Conservation (phyloP, 2,888 invertebrate species). For the Dermolepida albohirtum region DNA sequence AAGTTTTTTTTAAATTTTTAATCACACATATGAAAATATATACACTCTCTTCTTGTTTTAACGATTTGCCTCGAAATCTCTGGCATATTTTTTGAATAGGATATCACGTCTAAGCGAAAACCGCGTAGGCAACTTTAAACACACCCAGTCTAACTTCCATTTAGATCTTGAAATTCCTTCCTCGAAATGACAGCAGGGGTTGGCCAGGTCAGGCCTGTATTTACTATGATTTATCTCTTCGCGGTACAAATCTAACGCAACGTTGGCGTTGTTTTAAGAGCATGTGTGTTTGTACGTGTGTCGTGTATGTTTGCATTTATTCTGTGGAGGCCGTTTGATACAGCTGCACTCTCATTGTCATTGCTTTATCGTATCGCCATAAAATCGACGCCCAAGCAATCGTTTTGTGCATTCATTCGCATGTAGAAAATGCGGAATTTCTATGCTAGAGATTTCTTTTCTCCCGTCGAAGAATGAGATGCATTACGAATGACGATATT, state of each 20-base stretch:
- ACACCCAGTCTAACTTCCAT: conserved; percentile 16
- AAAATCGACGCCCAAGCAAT: conserved; percentile 21
- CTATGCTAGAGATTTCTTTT: conserved; percentile 14
- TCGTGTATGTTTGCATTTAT: conserved; percentile 4
- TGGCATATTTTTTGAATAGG: too few species aligned
- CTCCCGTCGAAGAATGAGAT: neutral
- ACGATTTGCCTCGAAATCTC: too few species aligned
- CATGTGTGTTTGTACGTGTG: neutral
- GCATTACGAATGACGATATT: neutral
- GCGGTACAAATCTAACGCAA: conserved; percentile 1
- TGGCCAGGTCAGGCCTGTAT: conserved; percentile 21
- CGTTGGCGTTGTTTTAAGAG: neutral
- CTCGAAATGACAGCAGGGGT: conserved; percentile 16
- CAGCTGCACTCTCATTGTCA: conserved; percentile 24
- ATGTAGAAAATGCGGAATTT: conserved; percentile 6
- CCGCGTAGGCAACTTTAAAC: conserved; percentile 4
- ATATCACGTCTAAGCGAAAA: conserved; percentile 3
- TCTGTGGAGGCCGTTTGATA: conserved; percentile 12
- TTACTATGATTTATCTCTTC: conserved; percentile 10
- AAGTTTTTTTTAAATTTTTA: too few species aligned
- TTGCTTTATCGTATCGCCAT: conserved; percentile 23
- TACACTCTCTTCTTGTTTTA: too few species aligned
- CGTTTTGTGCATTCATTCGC: conserved; percentile 7
- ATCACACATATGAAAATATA: too few species aligned
- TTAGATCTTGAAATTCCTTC: conserved; percentile 21